Evolutionary conservation across 2,113 vertebrate species (phyloP), one percentile per base, ranked within the genome.

Genomic region (Edolisoma coerulescens): DNA sequence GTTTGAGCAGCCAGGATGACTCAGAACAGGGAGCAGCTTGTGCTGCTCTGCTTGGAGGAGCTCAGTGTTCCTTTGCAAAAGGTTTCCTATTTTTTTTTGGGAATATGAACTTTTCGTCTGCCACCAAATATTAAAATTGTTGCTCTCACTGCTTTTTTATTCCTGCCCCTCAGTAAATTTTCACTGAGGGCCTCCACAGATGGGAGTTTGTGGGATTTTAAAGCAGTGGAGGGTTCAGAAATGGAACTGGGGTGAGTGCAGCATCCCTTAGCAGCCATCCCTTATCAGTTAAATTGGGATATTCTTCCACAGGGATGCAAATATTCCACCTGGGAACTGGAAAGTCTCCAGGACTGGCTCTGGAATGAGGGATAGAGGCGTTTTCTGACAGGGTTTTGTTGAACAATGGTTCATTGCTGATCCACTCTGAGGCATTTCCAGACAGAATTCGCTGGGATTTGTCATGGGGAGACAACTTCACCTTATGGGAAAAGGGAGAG

Each of bases 341-440:
- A 9, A 44, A 16, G 20, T 9, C 9, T 11, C 74, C 32, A 30
- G 63, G 45, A 47, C 6, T 6, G 33, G 12, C 24, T 44, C 37
- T 84, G 56, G 30, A 44, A 50, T 20, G 35, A 39, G 21, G 15
- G 16, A n/a, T 24, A 45, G 33, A 33, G 57, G 45, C 10, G 3
- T 13, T 9, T 56, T 17, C 42, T 54, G 24, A 7, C 27, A 8
- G 22, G 32, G 45, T 7, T 17, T 70, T 77, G 13, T 30, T 22
- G 4, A 24, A 2, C 3, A 56, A 13, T 2, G 6, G 16, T 3
- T 76, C 7, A 12, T 14, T 47, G 15, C n/a, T 35, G 21, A 32
- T 6, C 9, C 11, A 1, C 26, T 52, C 32, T 2, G 5, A 5
- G 45, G 27, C 28, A 4, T 19, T 45, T n/a, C 42, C 53, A 27